Evolutionary conservation across 2,888 invertebrate species (phyloP), one percentile per base, ranked within the genome.

Genomic region (Phania funesta): DNA sequence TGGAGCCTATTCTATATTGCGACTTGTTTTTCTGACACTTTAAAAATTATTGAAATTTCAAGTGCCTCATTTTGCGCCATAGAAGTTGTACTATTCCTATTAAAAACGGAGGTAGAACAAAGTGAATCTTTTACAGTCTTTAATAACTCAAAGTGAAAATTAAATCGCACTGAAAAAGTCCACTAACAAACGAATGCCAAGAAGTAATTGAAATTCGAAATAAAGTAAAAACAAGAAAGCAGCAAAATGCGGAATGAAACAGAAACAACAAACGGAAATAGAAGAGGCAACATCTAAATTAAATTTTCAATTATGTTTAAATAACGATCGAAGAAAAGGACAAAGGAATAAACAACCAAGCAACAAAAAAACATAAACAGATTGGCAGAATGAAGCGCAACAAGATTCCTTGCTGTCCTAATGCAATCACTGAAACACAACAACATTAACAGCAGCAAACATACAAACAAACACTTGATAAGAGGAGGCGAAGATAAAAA

Each of bases 131-230:
- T 81, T 58, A 54, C 67, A 62, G 68, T 68, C 62, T 77, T 38
- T 73, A 81, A 81, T 81, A 68, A 77, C 77, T 82, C 81, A 82
- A 73, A 77, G 73, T 70, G 77, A 74, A 82, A 82, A 74, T 82
- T 74, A 74, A 82, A 77, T 74, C 68, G 64, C 62, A 74, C 26
- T 50, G 56, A 56, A 64, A 54, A 52, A n/a, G 54, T 64, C 7
- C 44, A 65, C 58, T 71, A 26, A 13, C 32, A 70, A 64, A 56
- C 18, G 56, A 77, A 54, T 48, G 41, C 20, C 32, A 32, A 58
- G 24, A 38, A 44, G 32, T 18, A 44, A 29, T 52, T 50, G 38
- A 74, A 52, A 20, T 35, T 9, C 29, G 41, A 68, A 54, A 29
- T 50, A 46, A 62, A 60, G 54, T 29, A 46, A 54, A 50, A 65